Conservation (phyloP, 1,140 invertebrate genomes). For the Spodoptera frugiperda region DNA sequence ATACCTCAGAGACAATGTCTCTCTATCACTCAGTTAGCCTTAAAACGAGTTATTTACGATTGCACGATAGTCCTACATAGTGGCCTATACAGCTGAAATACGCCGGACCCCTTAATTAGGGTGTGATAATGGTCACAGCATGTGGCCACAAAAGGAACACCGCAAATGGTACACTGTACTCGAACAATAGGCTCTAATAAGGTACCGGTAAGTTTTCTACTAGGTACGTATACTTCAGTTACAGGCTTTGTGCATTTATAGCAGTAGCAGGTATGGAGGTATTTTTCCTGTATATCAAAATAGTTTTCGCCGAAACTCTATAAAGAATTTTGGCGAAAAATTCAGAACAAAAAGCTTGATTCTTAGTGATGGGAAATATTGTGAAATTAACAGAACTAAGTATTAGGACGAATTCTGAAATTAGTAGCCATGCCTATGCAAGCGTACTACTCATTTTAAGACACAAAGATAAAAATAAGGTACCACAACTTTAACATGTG, state of each 20-base stretch:
- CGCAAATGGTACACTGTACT: constrained; percentile 54
- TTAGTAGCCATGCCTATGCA: no score
- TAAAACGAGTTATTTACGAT: constrained; percentile 39
- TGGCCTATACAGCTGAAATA: constrained; percentile 45
- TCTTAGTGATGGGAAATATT: no score
- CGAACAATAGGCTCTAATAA: constrained; percentile 62
- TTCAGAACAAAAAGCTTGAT: no score
- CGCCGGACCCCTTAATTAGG: constrained; percentile 62
- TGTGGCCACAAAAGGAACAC: constrained; percentile 59
- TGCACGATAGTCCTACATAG: constrained; percentile 27
- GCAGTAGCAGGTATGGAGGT: no score
- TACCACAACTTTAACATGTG: no score
- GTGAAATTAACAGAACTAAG: no score
- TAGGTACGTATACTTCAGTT: background rate
- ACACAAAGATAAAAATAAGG: no score
- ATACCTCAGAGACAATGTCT: constrained; percentile 42
- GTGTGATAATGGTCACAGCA: constrained; percentile 54
- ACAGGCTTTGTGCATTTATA: background rate
- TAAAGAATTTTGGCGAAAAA: no score
- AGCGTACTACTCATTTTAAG: no score
- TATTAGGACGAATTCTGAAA: no score
- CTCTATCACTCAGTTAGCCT: constrained; percentile 24
- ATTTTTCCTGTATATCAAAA: no score
- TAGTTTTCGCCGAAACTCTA: no score
- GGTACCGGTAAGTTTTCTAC: constrained; percentile 41